Conservation (phyloP, 2,113 vertebrate genomes). For the Scomber colias region DNA sequence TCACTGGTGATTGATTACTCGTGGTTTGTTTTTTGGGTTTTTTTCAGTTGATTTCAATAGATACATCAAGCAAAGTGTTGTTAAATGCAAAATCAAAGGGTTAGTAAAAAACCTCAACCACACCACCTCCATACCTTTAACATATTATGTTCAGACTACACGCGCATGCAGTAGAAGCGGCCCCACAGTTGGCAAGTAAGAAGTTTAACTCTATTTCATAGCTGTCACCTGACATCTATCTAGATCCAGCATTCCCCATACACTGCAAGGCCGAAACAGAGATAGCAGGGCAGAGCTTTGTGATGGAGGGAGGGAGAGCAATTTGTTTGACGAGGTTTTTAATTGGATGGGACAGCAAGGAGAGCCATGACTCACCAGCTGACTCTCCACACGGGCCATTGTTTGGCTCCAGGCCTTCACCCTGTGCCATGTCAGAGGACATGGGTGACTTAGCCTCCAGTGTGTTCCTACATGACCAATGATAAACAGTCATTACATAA, state of each 20-base stretch:
- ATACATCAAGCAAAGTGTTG: background rate
- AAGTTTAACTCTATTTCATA: background rate
- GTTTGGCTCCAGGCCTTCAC: conserved; percentile 63
- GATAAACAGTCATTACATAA: conserved; percentile 78
- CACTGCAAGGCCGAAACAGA: background rate
- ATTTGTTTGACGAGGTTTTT: conserved; percentile 31
- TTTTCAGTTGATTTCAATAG: background rate
- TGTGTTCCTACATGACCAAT: conserved; percentile 83
- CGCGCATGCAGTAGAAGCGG: conserved; percentile 43
- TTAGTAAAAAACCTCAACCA: conserved; percentile 17
- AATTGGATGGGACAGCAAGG: conserved; percentile 62
- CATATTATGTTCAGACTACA: background rate
- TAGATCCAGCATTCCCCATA: background rate
- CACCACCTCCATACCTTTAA: background rate
- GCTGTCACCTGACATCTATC: background rate
- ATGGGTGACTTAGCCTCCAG: conserved; percentile 70
- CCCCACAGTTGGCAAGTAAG: background rate
- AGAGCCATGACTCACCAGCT: conserved; percentile 81
- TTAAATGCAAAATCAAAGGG: conserved; percentile 6
- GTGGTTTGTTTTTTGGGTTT: background rate
- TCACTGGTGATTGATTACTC: background rate
- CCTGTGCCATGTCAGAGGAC: conserved; percentile 66
- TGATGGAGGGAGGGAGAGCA: background rate
- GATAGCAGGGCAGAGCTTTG: conserved; percentile 12
- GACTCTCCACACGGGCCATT: conserved; percentile 72